These are phyloP conservation scores for Willisornis vidua DNA, from an alignment of 2,113 vertebrate species.

Conservation along the genomic window DNA sequence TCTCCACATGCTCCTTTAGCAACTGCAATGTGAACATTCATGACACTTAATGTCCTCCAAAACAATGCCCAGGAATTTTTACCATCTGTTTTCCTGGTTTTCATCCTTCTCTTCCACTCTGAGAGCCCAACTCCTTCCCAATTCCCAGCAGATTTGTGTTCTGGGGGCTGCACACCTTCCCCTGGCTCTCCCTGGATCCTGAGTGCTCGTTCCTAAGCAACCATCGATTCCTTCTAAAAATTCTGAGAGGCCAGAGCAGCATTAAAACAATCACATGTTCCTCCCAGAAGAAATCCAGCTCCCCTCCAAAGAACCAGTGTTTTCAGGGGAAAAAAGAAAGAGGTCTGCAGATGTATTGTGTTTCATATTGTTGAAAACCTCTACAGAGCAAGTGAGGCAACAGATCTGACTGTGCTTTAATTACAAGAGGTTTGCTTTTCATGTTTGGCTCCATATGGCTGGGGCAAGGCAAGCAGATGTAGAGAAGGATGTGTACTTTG, in stretches of 20 bases:
- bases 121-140: neutral
- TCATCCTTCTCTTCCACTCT: neutral
- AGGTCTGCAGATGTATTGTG: neutral
- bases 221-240: conserved; percentile 59
- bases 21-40: neutral
- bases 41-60: neutral
- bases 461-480: conserved; percentile 30
- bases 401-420: neutral
- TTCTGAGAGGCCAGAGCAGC: conserved; percentile 29
- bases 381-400: neutral
- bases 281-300: conserved; percentile 11
- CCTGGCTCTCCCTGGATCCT: neutral
- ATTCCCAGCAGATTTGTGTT: neutral
- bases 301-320: neutral
- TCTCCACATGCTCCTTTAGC: accelerated
- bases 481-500: neutral
- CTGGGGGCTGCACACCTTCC: conserved; percentile 1
- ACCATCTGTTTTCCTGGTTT: neutral
- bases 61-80: neutral
- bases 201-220: conserved; percentile 41
- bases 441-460: conserved; percentile 2
- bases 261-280: conserved; percentile 24
- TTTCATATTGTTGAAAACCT: neutral
- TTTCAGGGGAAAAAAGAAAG: neutral
- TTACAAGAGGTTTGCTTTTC: neutral